Percentiles rank a stretch among this genome's conserved stretches.
Evolutionary conservation across 1,140 invertebrate species (phyloP).

Genomic region (Meloidogyne exigua): DNA sequence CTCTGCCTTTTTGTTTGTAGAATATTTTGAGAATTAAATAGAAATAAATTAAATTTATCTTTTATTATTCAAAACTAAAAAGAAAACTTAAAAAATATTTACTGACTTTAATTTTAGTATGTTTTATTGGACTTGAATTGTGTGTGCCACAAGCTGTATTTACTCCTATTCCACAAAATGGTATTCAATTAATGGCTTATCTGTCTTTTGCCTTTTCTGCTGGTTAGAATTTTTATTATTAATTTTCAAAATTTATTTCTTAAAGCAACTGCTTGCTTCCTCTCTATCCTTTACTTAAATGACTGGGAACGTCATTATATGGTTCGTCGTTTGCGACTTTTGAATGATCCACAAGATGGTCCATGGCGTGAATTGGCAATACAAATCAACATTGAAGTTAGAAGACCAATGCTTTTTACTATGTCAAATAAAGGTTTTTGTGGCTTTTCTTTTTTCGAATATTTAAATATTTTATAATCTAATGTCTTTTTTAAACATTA

Average conservation of each 20-base stretch:
- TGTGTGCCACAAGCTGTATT: constrained; percentile 29
- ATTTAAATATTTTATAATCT: too few relatives aligned
- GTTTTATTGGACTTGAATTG: constrained; percentile 39
- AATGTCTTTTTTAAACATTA: too few relatives aligned
- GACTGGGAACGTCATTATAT: constrained; percentile 24
- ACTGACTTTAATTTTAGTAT: constrained; percentile 33
- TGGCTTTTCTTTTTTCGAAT: too few relatives aligned
- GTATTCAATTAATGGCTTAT: constrained; percentile 27
- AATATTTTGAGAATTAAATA: constrained; percentile 14
- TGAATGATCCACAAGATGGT: background rate
- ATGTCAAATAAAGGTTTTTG: constrained; percentile 21
- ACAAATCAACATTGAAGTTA: constrained; percentile 18
- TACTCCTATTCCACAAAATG: constrained; percentile 19
- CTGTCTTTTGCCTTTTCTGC: constrained; percentile 30
- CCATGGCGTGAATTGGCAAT: constrained; percentile 12
- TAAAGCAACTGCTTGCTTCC: constrained; percentile 12
- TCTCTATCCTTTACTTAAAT: constrained; percentile 2
- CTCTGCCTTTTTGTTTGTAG: constrained; percentile 30
- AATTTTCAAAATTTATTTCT: too few relatives aligned
- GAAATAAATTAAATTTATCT: too few relatives aligned
- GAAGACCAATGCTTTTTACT: constrained; percentile 9
- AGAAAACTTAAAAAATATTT: background rate
- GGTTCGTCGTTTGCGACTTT: background rate
- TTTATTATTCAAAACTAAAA: too few relatives aligned
- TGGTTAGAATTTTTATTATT: constrained; percentile 11